Conservation (phyloP, 2,888 invertebrate genomes). For the Steinernema hermaphroditum region DNA sequence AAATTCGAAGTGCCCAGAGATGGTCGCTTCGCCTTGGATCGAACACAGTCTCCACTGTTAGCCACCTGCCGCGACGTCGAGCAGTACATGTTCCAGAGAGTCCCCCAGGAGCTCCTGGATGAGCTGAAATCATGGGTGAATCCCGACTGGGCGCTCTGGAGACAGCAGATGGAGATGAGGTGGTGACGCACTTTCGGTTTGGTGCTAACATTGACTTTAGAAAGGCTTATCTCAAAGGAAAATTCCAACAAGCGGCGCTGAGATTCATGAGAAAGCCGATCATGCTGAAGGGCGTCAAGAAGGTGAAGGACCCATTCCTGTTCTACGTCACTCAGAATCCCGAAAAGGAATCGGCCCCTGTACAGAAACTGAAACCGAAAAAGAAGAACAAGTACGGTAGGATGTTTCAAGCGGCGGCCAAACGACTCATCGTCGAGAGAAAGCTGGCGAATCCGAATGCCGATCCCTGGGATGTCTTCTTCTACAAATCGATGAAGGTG, state of each 20-base stretch:
- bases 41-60: not conserved
- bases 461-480: slow-evolving; percentile 26
- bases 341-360: not conserved
- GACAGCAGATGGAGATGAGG: slow-evolving; percentile 17
- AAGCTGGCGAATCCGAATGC: slow-evolving; percentile 21
- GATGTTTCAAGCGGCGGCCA: slow-evolving; percentile 21
- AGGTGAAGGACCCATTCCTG: not conserved
- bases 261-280: not conserved
- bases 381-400: not conserved
- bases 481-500: slow-evolving; percentile 16
- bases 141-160: slow-evolving; percentile 17
- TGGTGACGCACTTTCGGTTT: not conserved
- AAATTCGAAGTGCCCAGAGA: not conserved
- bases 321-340: not conserved
- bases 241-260: slow-evolving; percentile 4
- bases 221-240: not conserved
- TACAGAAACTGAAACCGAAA: not conserved
- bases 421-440: slow-evolving; percentile 12
- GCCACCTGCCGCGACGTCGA: slow-evolving; percentile 8
- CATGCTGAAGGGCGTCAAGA: not conserved
- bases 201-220: not conserved
- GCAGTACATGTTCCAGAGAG: slow-evolving; percentile 8
- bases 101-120: not conserved
- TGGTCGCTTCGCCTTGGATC: slow-evolving; percentile 5
- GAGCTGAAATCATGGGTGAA: not conserved